phyloP scores from a whole-genome alignment of 2,888 invertebrate genomes.

The Drosophila robusta region DNA sequence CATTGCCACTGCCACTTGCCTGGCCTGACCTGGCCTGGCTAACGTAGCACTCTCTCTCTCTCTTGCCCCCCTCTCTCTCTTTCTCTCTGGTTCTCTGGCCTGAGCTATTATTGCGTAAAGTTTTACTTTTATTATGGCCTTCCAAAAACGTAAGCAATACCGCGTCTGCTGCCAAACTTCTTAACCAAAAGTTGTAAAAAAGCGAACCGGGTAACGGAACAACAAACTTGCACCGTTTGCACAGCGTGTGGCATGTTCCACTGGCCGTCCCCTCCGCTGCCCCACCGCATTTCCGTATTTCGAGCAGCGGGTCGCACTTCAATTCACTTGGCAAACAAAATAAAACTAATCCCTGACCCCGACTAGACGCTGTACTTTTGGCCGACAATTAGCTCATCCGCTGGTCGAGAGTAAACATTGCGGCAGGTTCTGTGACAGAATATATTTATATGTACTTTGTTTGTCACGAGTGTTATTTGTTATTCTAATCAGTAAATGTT shows the following conservation, averaged over 20 bases:
- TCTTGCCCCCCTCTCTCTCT: background rate
- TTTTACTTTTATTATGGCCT: constrained; percentile 68
- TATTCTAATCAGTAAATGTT: no score
- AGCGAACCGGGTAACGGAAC: constrained; percentile 30
- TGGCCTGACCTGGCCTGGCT: constrained; percentile 10
- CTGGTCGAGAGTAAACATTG: no score
- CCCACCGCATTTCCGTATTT: background rate
- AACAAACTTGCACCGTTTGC: constrained; percentile 60
- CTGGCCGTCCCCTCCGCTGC: constrained; percentile 6
- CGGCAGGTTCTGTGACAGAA: no score
- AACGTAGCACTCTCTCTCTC: background rate
- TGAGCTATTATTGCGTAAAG: constrained; percentile 71
- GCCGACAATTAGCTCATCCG: no score
- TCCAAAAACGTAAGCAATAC: constrained; percentile 11
- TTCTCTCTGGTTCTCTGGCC: constrained; percentile 3
- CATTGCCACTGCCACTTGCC: background rate
- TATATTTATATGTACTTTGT: no score
- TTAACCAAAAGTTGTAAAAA: constrained; percentile 43
- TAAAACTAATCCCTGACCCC: constrained; percentile 10
- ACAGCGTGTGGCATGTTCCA: constrained; percentile 54
- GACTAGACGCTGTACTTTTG: constrained; percentile 1
- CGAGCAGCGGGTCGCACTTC: constrained; percentile 18
- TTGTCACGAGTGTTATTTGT: no score
- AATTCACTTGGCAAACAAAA: constrained; percentile 25
- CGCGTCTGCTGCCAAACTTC: constrained; percentile 39